phyloP scores from a whole-genome alignment of 2,888 invertebrate genomes.

The Drosophila neutralis region DNA sequence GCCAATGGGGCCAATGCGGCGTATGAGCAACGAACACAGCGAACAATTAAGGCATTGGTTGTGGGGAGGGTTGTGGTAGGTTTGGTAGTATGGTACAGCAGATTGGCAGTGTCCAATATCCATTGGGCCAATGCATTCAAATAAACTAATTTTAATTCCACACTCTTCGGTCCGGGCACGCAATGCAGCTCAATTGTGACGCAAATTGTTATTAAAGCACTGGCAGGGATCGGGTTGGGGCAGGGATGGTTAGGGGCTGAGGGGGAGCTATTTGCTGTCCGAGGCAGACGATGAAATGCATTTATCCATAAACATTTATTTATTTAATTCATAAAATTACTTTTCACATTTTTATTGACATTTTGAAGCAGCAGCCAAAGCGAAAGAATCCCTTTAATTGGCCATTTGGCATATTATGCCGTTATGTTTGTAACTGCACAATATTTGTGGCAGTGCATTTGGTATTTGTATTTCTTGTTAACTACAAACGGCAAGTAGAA shows the following conservation, averaged over 20 bases:
- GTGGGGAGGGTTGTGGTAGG: not conserved
- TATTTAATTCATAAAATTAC: constrained; percentile 49
- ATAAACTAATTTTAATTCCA: constrained; percentile 79
- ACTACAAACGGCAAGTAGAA: not conserved
- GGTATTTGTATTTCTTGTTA: constrained; percentile 10
- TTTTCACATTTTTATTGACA: constrained; percentile 37
- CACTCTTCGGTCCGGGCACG: constrained; percentile 62
- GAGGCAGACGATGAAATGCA: constrained; percentile 8
- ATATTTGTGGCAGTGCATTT: constrained; percentile 6
- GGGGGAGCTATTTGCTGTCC: constrained; percentile 3
- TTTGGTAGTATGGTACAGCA: not conserved
- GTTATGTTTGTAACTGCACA: constrained; percentile 23
- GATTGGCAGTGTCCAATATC: constrained; percentile 40
- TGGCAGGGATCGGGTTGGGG: constrained; percentile 1
- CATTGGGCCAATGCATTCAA: constrained; percentile 58
- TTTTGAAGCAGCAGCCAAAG: constrained; percentile 21
- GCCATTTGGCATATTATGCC: constrained; percentile 56
- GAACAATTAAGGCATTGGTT: constrained; percentile 41
- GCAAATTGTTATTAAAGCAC: constrained; percentile 46
- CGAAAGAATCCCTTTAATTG: constrained; percentile 18
- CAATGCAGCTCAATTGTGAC: constrained; percentile 73
- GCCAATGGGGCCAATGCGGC: constrained; percentile 47
- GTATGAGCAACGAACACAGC: constrained; percentile 61
- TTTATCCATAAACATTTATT: constrained; percentile 28
- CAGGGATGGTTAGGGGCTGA: too few species aligned